phyloP scores from a whole-genome alignment of 2,888 invertebrate genomes.

The Anthoptus insignis region DNA sequence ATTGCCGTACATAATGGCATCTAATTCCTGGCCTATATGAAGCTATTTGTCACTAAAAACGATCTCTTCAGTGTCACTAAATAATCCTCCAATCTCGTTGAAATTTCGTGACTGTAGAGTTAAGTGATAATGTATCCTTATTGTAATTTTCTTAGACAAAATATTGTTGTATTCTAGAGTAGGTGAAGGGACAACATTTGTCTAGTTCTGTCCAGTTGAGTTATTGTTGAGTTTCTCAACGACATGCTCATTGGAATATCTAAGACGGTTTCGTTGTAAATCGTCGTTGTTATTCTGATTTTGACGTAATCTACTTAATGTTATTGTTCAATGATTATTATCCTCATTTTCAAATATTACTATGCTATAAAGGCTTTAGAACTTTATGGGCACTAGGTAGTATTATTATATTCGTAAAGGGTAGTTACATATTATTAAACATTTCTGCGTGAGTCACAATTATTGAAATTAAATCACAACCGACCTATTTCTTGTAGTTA shows the following conservation, averaged over 20 bases:
- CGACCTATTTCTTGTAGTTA: too few species aligned
- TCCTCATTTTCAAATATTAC: not conserved
- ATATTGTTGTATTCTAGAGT: constrained; percentile 29
- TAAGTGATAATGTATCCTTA: constrained; percentile 27
- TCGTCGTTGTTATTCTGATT: constrained; percentile 19
- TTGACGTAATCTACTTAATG: constrained; percentile 6
- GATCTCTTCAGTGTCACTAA: constrained; percentile 15
- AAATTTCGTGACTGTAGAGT: constrained; percentile 34
- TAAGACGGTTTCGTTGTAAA: constrained; percentile 21
- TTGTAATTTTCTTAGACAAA: constrained; percentile 19
- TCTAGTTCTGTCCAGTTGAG: constrained; percentile 31
- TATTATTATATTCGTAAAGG: not conserved
- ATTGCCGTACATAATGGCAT: constrained; percentile 15
- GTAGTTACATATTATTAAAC: too few species aligned
- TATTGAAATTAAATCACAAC: too few species aligned
- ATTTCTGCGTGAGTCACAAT: too few species aligned
- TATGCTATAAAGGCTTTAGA: too few species aligned
- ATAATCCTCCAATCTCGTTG: constrained; percentile 28
- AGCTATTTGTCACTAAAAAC: constrained; percentile 30
- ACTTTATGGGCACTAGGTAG: not conserved
- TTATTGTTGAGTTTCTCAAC: constrained; percentile 23
- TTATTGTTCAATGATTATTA: constrained; percentile 12
- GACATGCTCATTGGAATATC: constrained; percentile 27
- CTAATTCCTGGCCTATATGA: constrained; percentile 27
- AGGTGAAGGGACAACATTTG: constrained; percentile 32